Evolutionary conservation across 2,888 invertebrate genomes (phyloP).

Genomic region (Alitta virens): DNA sequence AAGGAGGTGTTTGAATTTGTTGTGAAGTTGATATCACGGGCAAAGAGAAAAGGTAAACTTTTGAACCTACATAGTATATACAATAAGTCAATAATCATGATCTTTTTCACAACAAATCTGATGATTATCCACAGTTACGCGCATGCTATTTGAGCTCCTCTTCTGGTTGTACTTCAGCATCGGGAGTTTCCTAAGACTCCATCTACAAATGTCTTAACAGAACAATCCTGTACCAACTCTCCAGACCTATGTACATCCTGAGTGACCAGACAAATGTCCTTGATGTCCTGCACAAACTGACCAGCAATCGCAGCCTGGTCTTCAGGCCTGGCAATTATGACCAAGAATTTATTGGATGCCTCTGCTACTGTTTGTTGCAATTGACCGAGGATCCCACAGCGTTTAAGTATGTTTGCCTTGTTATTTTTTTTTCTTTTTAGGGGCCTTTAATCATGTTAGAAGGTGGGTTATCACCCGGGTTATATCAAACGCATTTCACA

Average conservation of each 20-base stretch:
- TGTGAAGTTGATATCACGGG: conserved; percentile 86
- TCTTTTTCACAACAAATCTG: no score
- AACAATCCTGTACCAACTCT: conserved; percentile 85
- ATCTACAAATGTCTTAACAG: conserved; percentile 92
- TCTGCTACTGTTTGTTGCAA: conserved; percentile 81
- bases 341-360: conserved; percentile 89
- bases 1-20: conserved; percentile 92
- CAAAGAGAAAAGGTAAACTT: conserved; percentile 67
- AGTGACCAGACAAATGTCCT: conserved; percentile 88
- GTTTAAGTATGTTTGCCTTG: conserved; percentile 29
- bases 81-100: no score
- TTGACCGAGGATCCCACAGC: conserved; percentile 45
- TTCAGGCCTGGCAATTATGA: conserved; percentile 95
- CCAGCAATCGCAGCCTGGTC: conserved; percentile 66
- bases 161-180: conserved; percentile 40
- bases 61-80: no score
- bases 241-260: conserved; percentile 80
- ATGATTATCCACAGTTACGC: neutral
- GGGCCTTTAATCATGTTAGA: no score
- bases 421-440: no score
- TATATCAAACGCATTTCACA: no score
- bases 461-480: no score
- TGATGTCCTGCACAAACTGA: conserved; percentile 77
- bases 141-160: neutral
- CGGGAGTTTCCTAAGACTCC: conserved; percentile 66